phyloP scores from a whole-genome alignment of 2,888 invertebrate genomes.

The Periphyllus acericola region DNA sequence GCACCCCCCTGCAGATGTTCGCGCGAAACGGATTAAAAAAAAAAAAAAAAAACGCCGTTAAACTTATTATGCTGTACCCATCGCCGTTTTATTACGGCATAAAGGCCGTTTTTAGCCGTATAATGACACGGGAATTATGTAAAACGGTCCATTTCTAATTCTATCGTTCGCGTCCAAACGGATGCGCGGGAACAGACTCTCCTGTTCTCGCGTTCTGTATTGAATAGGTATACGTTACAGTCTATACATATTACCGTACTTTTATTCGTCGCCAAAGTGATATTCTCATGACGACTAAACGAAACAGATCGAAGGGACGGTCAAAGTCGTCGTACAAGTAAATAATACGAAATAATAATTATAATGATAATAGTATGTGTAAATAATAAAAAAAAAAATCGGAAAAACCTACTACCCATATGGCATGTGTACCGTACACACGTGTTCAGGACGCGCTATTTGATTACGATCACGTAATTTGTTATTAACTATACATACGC shows the following conservation, averaged over 20 bases:
- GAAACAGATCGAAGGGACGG: neutral
- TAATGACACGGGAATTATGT: slow-evolving; percentile 22
- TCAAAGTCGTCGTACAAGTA: neutral
- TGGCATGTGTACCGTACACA: no score
- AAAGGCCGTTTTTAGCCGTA: slow-evolving; percentile 8
- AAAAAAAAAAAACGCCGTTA: slow-evolving; percentile 19
- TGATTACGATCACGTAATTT: no score
- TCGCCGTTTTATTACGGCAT: slow-evolving; percentile 1
- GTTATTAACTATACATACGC: no score
- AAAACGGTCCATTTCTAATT: slow-evolving; percentile 20
- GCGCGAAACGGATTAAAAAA: slow-evolving; percentile 13
- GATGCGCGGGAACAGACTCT: neutral
- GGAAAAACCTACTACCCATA: no score
- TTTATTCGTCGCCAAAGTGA: neutral
- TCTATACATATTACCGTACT: neutral
- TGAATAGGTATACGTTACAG: neutral
- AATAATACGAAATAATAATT: no score
- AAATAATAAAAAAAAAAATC: neutral
- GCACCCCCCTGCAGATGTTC: neutral
- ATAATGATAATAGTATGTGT: no score
- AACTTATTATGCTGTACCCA: neutral
- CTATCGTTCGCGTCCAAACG: neutral
- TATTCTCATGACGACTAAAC: neutral
- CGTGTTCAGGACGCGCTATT: no score
- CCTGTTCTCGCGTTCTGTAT: neutral